phyloP scores from a whole-genome alignment of 2,797 vertebrate species.

The Argentina silus region DNA sequence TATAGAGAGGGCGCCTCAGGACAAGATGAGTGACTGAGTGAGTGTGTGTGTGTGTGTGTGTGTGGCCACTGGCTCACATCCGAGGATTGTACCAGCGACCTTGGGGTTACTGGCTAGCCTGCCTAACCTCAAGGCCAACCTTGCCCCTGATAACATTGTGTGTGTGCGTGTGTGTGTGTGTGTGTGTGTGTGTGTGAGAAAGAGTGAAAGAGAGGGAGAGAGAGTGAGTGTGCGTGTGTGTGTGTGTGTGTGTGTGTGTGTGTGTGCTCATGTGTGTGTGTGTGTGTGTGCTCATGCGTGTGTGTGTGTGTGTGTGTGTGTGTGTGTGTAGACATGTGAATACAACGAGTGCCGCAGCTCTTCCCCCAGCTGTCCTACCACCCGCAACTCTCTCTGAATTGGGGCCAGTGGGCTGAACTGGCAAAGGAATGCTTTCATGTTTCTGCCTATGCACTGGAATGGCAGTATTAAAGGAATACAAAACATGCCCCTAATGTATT shows the following conservation, averaged over 20 bases:
- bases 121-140: not conserved
- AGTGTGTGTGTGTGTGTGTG: not conserved
- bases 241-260: slow-evolving; percentile 40
- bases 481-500: slow-evolving; percentile 75
- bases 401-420: slow-evolving; percentile 45
- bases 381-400: slow-evolving; percentile 58
- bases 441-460: slow-evolving; percentile 53
- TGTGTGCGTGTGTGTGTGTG: not conserved
- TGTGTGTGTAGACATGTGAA: not conserved
- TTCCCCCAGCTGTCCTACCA: slow-evolving; percentile 60
- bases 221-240: slow-evolving; percentile 26
- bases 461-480: slow-evolving; percentile 68
- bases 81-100: no score
- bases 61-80: no score
- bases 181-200: slow-evolving; percentile 1
- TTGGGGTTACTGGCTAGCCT: no score
- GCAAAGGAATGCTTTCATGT: slow-evolving; percentile 72
- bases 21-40: not conserved
- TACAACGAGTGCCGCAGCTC: slow-evolving; percentile 15
- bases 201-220: slow-evolving; percentile 31
- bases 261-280: slow-evolving; percentile 25
- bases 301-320: slow-evolving; percentile 18
- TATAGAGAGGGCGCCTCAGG: not conserved
- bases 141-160: no score
- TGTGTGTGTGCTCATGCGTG: slow-evolving; percentile 5